These are phyloP conservation scores for Amiota communis DNA, from an alignment of 2,888 invertebrate species.

Conservation along the genomic window DNA sequence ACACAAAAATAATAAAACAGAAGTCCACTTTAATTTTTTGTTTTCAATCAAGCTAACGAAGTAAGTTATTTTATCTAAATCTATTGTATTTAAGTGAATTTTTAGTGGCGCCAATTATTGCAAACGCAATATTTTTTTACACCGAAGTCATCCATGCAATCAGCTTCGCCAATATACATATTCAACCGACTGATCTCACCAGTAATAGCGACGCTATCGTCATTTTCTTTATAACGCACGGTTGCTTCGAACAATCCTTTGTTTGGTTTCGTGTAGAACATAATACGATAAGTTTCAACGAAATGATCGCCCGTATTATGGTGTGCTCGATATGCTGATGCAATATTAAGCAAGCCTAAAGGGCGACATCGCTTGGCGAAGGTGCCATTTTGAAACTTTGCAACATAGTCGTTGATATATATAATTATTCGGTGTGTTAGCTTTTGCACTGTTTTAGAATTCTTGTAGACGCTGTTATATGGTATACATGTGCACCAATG, in stretches of 20 bases:
- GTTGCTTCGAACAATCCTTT: slow-evolving; percentile 82
- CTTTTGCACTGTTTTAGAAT: slow-evolving; percentile 75
- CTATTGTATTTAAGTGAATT: too few species aligned
- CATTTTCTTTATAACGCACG: slow-evolving; percentile 73
- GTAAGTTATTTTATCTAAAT: too few species aligned
- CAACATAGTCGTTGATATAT: slow-evolving; percentile 67
- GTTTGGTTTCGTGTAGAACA: slow-evolving; percentile 81
- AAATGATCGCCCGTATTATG: slow-evolving; percentile 39
- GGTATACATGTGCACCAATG: slow-evolving; percentile 87
- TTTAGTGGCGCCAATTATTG: slow-evolving; percentile 37
- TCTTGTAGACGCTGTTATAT: slow-evolving; percentile 72
- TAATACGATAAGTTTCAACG: slow-evolving; percentile 77
- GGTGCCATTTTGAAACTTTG: slow-evolving; percentile 63
- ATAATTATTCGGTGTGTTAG: slow-evolving; percentile 73
- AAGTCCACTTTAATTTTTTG: too few species aligned
- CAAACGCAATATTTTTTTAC: slow-evolving; percentile 78
- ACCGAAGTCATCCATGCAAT: slow-evolving; percentile 75
- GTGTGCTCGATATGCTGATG: slow-evolving; percentile 74
- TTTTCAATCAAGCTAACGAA: too few species aligned
- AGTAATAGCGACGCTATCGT: slow-evolving; percentile 73
- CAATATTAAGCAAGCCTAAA: slow-evolving; percentile 75
- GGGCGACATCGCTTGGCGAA: slow-evolving; percentile 74
- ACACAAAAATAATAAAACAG: too few species aligned
- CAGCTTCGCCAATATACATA: slow-evolving; percentile 74
- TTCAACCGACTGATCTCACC: slow-evolving; percentile 79